Percentiles rank a stretch among this genome's conserved stretches.
Conservation (phyloP, 2,113 vertebrate genomes). For the Theristicus caerulescens region DNA sequence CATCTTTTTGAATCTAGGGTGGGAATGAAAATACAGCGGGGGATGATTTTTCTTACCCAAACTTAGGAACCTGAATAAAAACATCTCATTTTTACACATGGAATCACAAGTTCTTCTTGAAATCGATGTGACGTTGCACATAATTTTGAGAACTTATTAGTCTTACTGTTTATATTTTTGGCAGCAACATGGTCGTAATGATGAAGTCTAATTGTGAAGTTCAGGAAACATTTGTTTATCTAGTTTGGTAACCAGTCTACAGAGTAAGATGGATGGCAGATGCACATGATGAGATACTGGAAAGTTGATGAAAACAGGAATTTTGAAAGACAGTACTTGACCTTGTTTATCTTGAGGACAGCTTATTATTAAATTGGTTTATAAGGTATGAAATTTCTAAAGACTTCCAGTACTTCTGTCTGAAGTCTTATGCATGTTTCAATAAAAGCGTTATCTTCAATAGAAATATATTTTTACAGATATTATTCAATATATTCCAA, state of each 20-base stretch:
- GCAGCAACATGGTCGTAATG: neutral
- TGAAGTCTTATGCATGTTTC: neutral
- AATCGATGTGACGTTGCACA: fast-evolving
- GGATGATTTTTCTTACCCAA: neutral
- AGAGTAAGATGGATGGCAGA: neutral
- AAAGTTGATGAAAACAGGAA: neutral
- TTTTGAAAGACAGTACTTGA: neutral
- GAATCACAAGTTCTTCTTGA: neutral
- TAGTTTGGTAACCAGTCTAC: neutral
- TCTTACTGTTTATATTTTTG: neutral
- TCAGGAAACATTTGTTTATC: neutral
- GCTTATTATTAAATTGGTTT: neutral
- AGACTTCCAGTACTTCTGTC: neutral
- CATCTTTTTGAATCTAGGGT: neutral
- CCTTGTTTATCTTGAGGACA: neutral
- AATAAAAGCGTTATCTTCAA: neutral
- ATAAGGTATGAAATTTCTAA: neutral
- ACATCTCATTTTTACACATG: neutral
- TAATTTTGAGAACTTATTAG: neutral
- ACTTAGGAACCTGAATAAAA: neutral
- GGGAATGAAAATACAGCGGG: neutral
- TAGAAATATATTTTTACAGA: neutral
- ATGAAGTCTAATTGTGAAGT: neutral
- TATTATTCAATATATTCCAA: neutral
- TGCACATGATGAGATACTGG: fast-evolving